Evolutionary conservation across 2,888 invertebrate genomes (phyloP).

Genomic region (Tenthredo livida): DNA sequence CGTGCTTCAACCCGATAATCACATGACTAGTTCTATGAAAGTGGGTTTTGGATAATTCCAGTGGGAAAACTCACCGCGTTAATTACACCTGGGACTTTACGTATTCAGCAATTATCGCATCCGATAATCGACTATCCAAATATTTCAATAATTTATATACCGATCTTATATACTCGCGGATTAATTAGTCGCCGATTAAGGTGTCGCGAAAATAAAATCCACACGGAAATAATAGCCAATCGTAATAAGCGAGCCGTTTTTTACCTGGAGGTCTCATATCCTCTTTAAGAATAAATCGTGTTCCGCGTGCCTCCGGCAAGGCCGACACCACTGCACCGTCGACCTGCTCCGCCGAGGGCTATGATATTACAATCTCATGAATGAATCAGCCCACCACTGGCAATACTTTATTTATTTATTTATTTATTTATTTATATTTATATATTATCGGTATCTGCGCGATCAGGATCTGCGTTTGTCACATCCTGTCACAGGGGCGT

Average conservation of each 20-base stretch:
- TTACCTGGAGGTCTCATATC: slow-evolving; percentile 42
- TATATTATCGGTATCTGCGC: neutral
- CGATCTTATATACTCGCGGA: neutral
- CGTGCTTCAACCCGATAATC: neutral
- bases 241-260: neutral
- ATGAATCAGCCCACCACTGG: slow-evolving; percentile 64
- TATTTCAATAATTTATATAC: neutral
- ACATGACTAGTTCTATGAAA: neutral
- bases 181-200: neutral
- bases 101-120: neutral
- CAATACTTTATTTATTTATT: slow-evolving; percentile 14
- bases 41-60: neutral
- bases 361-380: slow-evolving; percentile 68
- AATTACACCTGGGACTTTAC: neutral
- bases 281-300: slow-evolving; percentile 55
- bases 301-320: slow-evolving; percentile 72
- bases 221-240: neutral
- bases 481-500: neutral
- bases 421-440: slow-evolving; percentile 16
- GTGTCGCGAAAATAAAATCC: neutral
- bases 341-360: slow-evolving; percentile 73
- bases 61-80: neutral
- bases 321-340: slow-evolving; percentile 62
- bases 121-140: too few relatives aligned
- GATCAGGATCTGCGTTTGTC: neutral